Evolutionary conservation across 1,140 invertebrate species (phyloP), one percentile per base, ranked within the genome.

Genomic region (Diorhabda elongata): DNA sequence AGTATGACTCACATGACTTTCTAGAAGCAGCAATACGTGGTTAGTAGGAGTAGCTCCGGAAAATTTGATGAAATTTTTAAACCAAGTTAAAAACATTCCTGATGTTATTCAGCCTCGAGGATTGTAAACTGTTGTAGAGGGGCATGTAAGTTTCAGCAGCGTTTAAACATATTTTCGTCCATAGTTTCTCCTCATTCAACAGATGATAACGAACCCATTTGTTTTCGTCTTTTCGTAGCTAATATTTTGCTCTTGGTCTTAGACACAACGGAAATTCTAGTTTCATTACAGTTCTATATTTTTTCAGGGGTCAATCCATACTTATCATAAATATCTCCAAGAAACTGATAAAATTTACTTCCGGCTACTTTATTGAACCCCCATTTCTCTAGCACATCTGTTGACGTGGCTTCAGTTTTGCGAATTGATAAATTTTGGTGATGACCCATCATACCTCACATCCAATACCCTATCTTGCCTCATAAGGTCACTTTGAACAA

Each of bases 11-110:
- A 44, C 42, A 67, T 77, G 74, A 3, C 75, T 75, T 72, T 74
- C 71, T 11, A 74, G 44, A 8, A 75, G 44, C 26, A 81, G 64
- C 52, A 81, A 57, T 6, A 78, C 71, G 42, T 72, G 75, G 47
- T 43, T 11, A 45, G 73, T 69, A 68, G 68, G 67, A 41, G 70
- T 71, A 44, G 75, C 70, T 58, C 69, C 65, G 67, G 63, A 70
- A 58, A 74, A 75, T 43, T 67, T 44, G 2, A 75, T 64, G 74
- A 82, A 80, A 58, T 72, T 75, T 64, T 80, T 69, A 64, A 81
- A 77, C 78, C 78, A 80, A 64, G 69, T 58, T 0, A 77, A 58
- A 69, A 81, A 82, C 6, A 78, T 7, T 42, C 76, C 73, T 9
- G 70, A 44, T 43, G 69, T 75, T 7, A 79, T 79, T 73, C 77